Conservation (phyloP, 2,888 invertebrate species). For the Dimorphilus gyrociliatus region DNA sequence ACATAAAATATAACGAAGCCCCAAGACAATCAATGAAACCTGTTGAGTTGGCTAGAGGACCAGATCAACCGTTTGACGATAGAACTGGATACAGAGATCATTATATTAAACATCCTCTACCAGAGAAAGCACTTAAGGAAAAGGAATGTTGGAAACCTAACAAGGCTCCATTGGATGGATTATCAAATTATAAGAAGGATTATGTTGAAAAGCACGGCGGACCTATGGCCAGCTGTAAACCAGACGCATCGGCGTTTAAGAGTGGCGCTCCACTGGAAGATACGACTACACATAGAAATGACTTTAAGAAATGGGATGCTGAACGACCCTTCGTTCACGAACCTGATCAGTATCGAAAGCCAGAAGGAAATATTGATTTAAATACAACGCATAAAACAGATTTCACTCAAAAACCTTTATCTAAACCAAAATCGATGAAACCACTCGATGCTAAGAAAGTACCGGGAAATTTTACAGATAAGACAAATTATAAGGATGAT, state of each 20-base stretch:
- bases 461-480: too few species aligned
- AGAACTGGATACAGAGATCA: slow-evolving; percentile 29
- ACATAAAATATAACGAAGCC: slow-evolving; percentile 17
- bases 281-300: slow-evolving; percentile 26
- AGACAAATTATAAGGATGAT: too few species aligned
- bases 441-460: too few species aligned
- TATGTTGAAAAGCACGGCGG: slow-evolving; percentile 15
- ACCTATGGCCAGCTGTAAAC: slow-evolving; percentile 22
- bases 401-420: slow-evolving; percentile 10
- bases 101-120: slow-evolving; percentile 29
- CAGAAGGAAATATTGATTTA: slow-evolving; percentile 28
- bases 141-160: slow-evolving; percentile 20
- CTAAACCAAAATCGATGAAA: too few species aligned
- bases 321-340: slow-evolving; percentile 20
- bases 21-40: slow-evolving; percentile 27
- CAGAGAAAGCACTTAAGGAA: slow-evolving; percentile 16
- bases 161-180: slow-evolving; percentile 24
- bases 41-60: slow-evolving; percentile 17
- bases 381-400: slow-evolving; percentile 26
- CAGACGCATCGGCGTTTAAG: slow-evolving; percentile 19
- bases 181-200: slow-evolving; percentile 26
- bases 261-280: slow-evolving; percentile 27
- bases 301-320: slow-evolving; percentile 22
- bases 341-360: slow-evolving; percentile 23
- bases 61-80: slow-evolving; percentile 29